phyloP scores from a whole-genome alignment of 2,888 invertebrate genomes.

The Eueremaeus valkanovi region DNA sequence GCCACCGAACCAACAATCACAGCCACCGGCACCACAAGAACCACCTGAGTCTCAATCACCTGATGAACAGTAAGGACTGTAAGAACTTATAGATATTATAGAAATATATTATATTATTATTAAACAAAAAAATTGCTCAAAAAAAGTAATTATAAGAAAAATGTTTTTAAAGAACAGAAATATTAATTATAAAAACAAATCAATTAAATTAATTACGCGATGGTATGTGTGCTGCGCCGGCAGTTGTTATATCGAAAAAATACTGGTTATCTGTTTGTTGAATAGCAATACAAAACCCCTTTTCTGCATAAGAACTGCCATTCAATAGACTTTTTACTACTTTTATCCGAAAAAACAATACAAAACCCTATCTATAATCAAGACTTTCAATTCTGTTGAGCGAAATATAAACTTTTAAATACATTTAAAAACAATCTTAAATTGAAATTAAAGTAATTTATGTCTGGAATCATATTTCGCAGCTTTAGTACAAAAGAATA shows the following conservation, averaged over 20 bases:
- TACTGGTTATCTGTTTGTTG: neutral
- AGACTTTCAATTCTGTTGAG: constrained; percentile 2
- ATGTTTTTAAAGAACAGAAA: neutral
- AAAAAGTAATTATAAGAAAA: constrained; percentile 2
- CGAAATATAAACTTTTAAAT: neutral
- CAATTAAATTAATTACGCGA: neutral
- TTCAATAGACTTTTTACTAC: neutral
- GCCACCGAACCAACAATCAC: neutral
- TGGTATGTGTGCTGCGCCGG: neutral
- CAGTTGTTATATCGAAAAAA: neutral
- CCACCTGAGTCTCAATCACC: constrained; percentile 27
- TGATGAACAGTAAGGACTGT: neutral
- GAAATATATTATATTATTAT: neutral
- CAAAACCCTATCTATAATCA: neutral
- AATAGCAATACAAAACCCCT: constrained; percentile 1
- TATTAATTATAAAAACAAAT: neutral
- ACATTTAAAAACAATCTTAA: neutral
- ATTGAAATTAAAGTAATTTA: neutral
- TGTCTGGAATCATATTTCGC: neutral
- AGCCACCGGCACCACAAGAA: neutral
- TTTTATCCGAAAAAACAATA: neutral
- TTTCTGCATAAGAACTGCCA: neutral
- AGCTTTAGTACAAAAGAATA: neutral
- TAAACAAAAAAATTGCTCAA: constrained; percentile 1
- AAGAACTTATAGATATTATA: neutral